Percentiles rank a stretch among this genome's conserved stretches.
These are phyloP conservation scores for Alcedo quadribrachys DNA, from an alignment of 2,797 vertebrate species.

Conservation along the genomic window DNA sequence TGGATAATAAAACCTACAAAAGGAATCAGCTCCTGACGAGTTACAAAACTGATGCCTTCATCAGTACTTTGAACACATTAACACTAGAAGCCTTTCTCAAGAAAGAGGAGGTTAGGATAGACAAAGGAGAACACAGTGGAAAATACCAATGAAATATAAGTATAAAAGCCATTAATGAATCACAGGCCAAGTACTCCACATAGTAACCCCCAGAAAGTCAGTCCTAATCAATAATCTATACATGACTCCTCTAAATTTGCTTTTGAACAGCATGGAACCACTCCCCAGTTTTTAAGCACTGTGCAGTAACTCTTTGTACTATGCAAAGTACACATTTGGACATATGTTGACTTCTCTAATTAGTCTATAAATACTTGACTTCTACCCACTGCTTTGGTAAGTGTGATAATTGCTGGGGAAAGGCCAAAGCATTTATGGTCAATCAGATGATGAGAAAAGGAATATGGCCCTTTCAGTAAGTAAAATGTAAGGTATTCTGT, in stretches of 20 bases:
- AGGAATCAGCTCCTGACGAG: not conserved
- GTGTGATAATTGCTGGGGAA: constrained; percentile 77
- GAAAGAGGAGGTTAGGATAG: not conserved
- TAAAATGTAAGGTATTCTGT: constrained; percentile 80
- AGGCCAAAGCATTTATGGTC: constrained; percentile 79
- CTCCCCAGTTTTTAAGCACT: not conserved
- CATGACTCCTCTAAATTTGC: not conserved
- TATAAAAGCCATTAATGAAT: not conserved
- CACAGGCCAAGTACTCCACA: not conserved
- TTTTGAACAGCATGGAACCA: not conserved
- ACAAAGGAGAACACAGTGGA: not conserved
- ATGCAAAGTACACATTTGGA: constrained; percentile 54
- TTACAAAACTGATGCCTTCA: not conserved
- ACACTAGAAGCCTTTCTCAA: constrained; percentile 12
- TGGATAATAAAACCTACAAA: not conserved
- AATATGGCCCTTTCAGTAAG: constrained; percentile 74
- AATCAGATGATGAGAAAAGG: constrained; percentile 75
- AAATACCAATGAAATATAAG: constrained; percentile 6
- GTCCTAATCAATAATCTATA: not conserved
- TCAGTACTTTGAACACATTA: not conserved
- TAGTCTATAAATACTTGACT: constrained; percentile 79
- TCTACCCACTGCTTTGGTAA: constrained; percentile 73
- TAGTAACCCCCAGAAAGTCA: not conserved
- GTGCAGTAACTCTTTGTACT: not conserved
- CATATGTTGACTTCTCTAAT: constrained; percentile 73